Base-by-base conservation (phyloP, 2,888 invertebrate species). In the Aethes cnicana region DNA sequence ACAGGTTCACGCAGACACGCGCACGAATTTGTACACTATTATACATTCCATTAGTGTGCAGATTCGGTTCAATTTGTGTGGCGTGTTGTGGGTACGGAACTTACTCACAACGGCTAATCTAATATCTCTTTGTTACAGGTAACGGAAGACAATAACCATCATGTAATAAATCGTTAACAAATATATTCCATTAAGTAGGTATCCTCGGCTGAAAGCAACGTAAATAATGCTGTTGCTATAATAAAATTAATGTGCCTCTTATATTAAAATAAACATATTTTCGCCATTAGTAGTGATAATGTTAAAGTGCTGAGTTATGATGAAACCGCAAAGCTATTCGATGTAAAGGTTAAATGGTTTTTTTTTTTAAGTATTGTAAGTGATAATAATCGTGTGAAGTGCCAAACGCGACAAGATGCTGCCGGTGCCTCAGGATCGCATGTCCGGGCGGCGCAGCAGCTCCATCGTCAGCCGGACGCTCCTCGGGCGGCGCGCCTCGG, bases 391-490 rank as follows among this genome's bases (percentile, higher is more conserved):
- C n/a, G n/a, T n/a, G n/a, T n/a, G n/a, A n/a, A n/a, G n/a, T n/a
- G n/a, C n/a, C n/a, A n/a, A n/a, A n/a, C n/a, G n/a, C n/a, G n/a
- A 42, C 61, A 77, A 64, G 55, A 90, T 91, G 91, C 74, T 91
- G 75, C 90, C 91, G 42, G 84, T 91, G 53, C 90, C 90, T 16
- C 89, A 90, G 68, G 90, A 91, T 68, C 84, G 91, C 58, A 69
- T 92, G 89, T 91, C 92, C 33, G 92, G 92, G 25, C 87, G 93
- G 39, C 90, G 93, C 54, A 92, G 92, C 81, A 93, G 93, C 73
- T 93, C 93, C 57, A 92, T 93, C 58, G 93, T 92, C 54, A 92
- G 93, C 72, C 90, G 93, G 55, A 91, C 93, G 8, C 87, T 93
- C 58, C 91, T 93, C 18, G 93, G 93, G 1, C 91, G 93, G 30